Evolutionary conservation across 2,888 invertebrate genomes (phyloP).

Genomic region (Eremobia ochroleuca): DNA sequence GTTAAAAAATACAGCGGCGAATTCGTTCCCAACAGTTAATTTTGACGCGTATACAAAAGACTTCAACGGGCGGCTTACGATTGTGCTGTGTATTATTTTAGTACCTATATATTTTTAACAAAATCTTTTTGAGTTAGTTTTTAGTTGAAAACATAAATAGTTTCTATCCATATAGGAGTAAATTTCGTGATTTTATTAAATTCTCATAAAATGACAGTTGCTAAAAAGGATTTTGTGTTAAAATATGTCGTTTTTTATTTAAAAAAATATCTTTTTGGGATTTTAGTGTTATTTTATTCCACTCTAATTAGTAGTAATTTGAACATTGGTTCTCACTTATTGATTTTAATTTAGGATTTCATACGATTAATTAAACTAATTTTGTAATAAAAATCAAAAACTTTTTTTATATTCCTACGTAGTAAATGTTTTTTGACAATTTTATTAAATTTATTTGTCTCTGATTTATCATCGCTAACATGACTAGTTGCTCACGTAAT

Average conservation of each 20-base stretch:
- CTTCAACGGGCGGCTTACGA: constrained; percentile 80
- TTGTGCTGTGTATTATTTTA: constrained; percentile 50
- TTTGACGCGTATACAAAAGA: constrained; percentile 82
- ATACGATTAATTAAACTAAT: background rate
- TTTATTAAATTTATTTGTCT: background rate
- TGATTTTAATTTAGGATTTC: background rate
- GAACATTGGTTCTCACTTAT: background rate
- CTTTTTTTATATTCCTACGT: background rate
- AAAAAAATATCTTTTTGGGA: background rate
- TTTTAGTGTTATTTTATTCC: background rate
- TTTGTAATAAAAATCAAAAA: too few species aligned
- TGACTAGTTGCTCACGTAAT: constrained; percentile 14
- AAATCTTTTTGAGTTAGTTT: constrained; percentile 18
- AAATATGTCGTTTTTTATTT: background rate
- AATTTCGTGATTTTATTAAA: background rate
- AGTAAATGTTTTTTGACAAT: background rate
- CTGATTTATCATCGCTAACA: background rate
- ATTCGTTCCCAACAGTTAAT: constrained; percentile 71
- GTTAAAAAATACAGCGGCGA: constrained; percentile 65
- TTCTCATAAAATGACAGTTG: background rate
- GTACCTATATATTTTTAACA: constrained; percentile 20
- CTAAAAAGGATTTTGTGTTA: background rate
- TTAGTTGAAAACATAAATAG: background rate
- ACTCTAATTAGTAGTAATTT: too few species aligned
- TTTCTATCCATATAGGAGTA: background rate